Evolutionary conservation across 2,113 vertebrate species (phyloP), one percentile per base, ranked within the genome.

Genomic region (Emydura subglobosa): DNA sequence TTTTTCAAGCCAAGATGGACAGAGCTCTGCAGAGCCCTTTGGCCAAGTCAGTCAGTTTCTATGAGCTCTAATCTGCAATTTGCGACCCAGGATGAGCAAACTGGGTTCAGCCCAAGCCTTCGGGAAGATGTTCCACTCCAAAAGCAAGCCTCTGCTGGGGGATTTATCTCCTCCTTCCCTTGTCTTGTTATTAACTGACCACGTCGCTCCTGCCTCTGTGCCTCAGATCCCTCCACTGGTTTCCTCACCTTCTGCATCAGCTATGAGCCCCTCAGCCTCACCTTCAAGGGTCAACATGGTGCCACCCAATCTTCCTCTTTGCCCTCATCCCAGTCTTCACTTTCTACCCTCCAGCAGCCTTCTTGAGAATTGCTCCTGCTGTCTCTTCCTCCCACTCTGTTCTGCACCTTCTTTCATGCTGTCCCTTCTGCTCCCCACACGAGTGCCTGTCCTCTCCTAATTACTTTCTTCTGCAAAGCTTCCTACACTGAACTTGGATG

Each of bases 1-100:
- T 51, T 42, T 47, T 59, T 44, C 34, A 83, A 84, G 22, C 80
- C 65, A 55, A 0, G 0, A 12, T 0, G 0, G 1, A 74, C 42
- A 78, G n/a, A 42, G 39, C 17, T 76, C 72, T 25, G 72, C 39
- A 44, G 55, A 59, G 55, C 39, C 22, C 72, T 76, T 44, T 44
- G 72, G 5, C 10, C 22, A 42, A 12, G 72, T 24, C 10, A 24
- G 39, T 42, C 39, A 21, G 39, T 76, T 74, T 76, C 61, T 76
- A n/a, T 22, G 19, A 21, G 21, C n/a, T 22, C 11, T 74, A 25
- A 65, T 24, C 19, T 24, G 8, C 42, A 11, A 74, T 17, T 42
- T 42, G n/a, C 34, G 39, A 8, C 19, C 34, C n/a, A 39, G 68
- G 68, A 72, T 5, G 17, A 74, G 21, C n/a, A 74, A 24, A 42